Base-by-base conservation (phyloP, 2,113 vertebrate genomes). In the Sinocyclocheilus rhinocerous region DNA sequence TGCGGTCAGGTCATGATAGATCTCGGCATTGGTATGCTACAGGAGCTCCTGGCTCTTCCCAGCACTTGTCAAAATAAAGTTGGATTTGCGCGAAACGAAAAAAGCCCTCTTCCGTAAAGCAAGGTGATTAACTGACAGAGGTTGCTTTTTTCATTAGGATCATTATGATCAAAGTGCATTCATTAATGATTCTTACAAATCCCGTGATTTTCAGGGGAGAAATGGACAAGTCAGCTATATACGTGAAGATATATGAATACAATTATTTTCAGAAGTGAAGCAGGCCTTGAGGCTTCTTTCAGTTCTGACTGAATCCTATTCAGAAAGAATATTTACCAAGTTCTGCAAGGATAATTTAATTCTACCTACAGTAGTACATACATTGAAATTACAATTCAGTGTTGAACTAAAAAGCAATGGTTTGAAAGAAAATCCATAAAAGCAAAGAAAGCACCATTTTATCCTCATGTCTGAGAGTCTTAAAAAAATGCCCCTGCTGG, bases 111-210 rank as follows among this genome's bases (percentile, higher is more conserved):
- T 88, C 84, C 81, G 39, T 84, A 82, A 88, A 84, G 77, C 86
- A 67, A 85, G 80, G 39, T 87, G 88, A 91, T 92, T 90, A 91
- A 88, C 86, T 90, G 76, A 59, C 42, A 89, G 22, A 85, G 77
- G 29, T 55, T 87, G 65, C 59, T 70, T 86, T 82, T 90, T 84
- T 72, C 88, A 87, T 92, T 79, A 88, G 86, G 76, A 92, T 91
- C 90, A 91, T 88, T 90, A 87, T 84, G 79, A 79, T 83, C 85
- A 91, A 87, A 89, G 90, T 55, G 89, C 90, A 88, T 85, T 72
- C 48, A 86, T 91, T 89, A 84, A 83, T 77, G 61, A 55, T 55
- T 42, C 42, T 76, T 81, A 48, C 48, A 33, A 67, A 78, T 45
- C 36, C 33, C 3, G 10, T n/a, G 7, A 55, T 48, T 87, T 81